phyloP scores from a whole-genome alignment of 2,888 invertebrate species.

The Sarcophaga variegata region DNA sequence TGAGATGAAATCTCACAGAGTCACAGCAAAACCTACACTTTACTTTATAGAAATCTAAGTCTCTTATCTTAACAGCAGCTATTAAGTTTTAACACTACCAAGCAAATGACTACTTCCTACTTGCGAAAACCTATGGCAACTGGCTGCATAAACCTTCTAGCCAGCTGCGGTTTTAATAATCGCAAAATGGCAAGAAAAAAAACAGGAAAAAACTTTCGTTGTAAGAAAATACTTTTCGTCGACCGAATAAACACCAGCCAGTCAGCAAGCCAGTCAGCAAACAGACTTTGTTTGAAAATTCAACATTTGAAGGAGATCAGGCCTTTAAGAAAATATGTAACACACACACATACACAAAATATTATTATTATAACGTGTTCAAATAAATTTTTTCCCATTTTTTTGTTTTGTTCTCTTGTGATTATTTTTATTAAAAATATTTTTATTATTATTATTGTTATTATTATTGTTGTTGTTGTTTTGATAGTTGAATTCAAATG shows the following conservation, averaged over 20 bases:
- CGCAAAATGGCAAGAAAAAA: background rate
- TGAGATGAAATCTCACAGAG: conserved; percentile 52
- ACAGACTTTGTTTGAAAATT: too few species aligned
- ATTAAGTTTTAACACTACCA: conserved; percentile 68
- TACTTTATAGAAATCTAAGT: conserved; percentile 57
- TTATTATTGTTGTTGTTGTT: background rate
- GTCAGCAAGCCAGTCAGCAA: background rate
- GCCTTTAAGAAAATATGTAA: background rate
- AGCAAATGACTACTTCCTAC: conserved; percentile 70
- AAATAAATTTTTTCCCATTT: too few species aligned
- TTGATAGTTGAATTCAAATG: background rate
- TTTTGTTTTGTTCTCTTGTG: conserved; percentile 20
- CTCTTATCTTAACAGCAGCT: conserved; percentile 69
- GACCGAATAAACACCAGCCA: background rate
- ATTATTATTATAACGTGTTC: too few species aligned
- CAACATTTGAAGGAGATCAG: conserved; percentile 1
- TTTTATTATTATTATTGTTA: conserved; percentile 31
- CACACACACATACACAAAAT: background rate
- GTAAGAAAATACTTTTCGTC: background rate
- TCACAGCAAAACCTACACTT: conserved; percentile 58
- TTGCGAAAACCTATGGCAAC: conserved; percentile 13
- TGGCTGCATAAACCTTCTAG: background rate
- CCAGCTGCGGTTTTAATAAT: conserved; percentile 43
- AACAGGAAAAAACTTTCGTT: background rate
- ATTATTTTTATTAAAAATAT: conserved; percentile 40